Percentiles rank a stretch among this genome's conserved stretches.
These are phyloP conservation scores for Papilio gigon DNA, from an alignment of 2,888 invertebrate species.

Conservation along the genomic window DNA sequence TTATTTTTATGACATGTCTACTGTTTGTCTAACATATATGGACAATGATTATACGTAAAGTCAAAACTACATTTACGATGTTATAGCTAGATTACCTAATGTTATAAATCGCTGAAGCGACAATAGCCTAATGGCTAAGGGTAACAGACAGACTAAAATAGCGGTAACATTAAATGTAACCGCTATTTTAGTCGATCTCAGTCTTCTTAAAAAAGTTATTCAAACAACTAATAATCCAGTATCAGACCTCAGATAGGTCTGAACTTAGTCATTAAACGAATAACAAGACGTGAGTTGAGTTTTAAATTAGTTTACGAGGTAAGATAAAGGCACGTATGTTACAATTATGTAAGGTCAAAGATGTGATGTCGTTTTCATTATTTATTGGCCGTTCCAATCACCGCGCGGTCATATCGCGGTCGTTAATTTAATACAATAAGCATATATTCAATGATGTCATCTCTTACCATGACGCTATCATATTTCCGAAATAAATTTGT, in stretches of 20 bases:
- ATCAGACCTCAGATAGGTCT: too few relatives aligned
- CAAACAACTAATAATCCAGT: too few relatives aligned
- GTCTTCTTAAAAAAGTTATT: too few relatives aligned
- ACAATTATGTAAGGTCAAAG: conserved; percentile 22
- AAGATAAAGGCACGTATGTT: neutral
- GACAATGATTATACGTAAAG: neutral
- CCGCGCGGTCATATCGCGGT: conserved; percentile 60
- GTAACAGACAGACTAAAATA: too few relatives aligned
- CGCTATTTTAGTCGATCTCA: too few relatives aligned
- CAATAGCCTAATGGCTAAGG: too few relatives aligned
- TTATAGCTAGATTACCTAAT: neutral
- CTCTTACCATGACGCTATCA: neutral
- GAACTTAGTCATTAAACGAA: too few relatives aligned
- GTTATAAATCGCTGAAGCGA: neutral
- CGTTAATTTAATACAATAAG: conserved; percentile 52
- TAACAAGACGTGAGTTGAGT: too few relatives aligned
- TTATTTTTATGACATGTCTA: neutral
- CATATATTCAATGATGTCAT: conserved; percentile 40
- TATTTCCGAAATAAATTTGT: neutral
- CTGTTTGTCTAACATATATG: neutral
- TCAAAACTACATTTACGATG: neutral
- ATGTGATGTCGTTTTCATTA: conserved; percentile 38
- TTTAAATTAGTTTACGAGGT: conserved; percentile 1
- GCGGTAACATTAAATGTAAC: too few relatives aligned
- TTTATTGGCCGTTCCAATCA: conserved; percentile 38